These are phyloP conservation scores for Embiotoca jacksoni DNA, from an alignment of 2,113 vertebrate genomes.

Conservation along the genomic window DNA sequence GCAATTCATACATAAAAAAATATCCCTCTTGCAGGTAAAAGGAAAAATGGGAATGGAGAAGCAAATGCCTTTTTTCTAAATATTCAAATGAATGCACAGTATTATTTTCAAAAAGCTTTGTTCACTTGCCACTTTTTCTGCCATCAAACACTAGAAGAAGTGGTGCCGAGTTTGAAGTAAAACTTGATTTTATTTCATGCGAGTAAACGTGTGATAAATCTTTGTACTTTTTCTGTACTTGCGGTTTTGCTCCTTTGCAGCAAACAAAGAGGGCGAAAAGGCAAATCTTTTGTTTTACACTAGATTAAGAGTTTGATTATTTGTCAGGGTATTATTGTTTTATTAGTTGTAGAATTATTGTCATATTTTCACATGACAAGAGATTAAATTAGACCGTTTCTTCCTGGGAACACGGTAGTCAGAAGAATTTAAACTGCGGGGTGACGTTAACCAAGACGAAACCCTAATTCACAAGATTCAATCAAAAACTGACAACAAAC, in stretches of 20 bases:
- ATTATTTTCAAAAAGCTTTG: conserved; percentile 31
- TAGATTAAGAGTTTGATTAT: conserved; percentile 46
- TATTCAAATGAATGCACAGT: conserved; percentile 4
- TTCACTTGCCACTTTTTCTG: conserved; percentile 6
- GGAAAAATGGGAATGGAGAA: not conserved
- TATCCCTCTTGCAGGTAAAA: conserved; percentile 6
- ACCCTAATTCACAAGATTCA: conserved; percentile 82
- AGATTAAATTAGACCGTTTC: conserved; percentile 63
- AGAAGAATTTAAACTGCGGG: conserved; percentile 68
- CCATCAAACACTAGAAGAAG: conserved; percentile 15
- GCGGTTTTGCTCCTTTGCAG: conserved; percentile 24
- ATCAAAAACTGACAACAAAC: conserved; percentile 80
- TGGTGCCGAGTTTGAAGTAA: conserved; percentile 23
- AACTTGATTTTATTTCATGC: conserved; percentile 26
- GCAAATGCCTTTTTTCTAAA: not conserved
- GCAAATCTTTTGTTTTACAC: conserved; percentile 37
- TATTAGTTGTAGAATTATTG: conserved; percentile 45
- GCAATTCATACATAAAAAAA: not conserved
- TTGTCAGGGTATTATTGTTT: conserved; percentile 31
- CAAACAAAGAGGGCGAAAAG: conserved; percentile 23
- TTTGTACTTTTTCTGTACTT: conserved; percentile 20
- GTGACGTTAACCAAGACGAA: conserved; percentile 73
- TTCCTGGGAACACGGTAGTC: conserved; percentile 62
- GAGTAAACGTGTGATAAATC: conserved; percentile 16
- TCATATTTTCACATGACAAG: conserved; percentile 43